Conservation (phyloP, 2,888 invertebrate genomes). For the Drosophila affinis region DNA sequence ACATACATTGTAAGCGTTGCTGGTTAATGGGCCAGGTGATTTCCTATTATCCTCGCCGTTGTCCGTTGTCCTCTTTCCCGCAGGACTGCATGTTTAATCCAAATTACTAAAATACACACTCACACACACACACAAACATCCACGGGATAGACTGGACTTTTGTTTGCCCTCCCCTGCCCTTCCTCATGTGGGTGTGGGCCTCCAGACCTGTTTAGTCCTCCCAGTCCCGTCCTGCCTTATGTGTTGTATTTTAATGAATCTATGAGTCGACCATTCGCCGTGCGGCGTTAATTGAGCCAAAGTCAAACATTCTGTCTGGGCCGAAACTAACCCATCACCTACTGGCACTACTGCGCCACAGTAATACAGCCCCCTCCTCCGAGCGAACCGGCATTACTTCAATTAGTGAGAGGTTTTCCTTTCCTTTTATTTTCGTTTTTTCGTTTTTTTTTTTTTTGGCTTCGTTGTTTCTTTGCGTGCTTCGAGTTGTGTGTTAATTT, state of each 20-base stretch:
- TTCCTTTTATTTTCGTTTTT: background rate
- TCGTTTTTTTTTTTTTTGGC: background rate
- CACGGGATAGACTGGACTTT: slow-evolving; percentile 23
- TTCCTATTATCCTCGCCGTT: slow-evolving; percentile 72
- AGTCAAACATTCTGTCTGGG: slow-evolving; percentile 63
- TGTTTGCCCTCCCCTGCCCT: slow-evolving; percentile 50
- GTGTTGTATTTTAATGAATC: slow-evolving; percentile 74
- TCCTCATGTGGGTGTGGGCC: slow-evolving; percentile 23
- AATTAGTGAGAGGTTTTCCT: slow-evolving; percentile 34
- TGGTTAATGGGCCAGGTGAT: slow-evolving; percentile 76
- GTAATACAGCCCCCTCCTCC: background rate
- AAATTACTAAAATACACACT: slow-evolving; percentile 74
- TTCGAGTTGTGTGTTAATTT: slow-evolving; percentile 46
- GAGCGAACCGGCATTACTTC: slow-evolving; percentile 14
- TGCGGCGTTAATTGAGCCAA: slow-evolving; percentile 73
- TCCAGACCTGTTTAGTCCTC: slow-evolving; percentile 24
- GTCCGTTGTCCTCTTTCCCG: slow-evolving; percentile 42
- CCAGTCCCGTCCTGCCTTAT: slow-evolving; percentile 30
- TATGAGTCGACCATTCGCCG: slow-evolving; percentile 63
- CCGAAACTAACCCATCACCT: slow-evolving; percentile 33
- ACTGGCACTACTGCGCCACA: background rate
- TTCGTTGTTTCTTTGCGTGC: slow-evolving; percentile 23
- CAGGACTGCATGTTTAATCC: slow-evolving; percentile 75
- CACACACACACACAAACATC: slow-evolving; percentile 22
- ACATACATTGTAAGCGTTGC: slow-evolving; percentile 53